A percentile compares a stretch with the other conserved stretches of the same genome.
phyloP scores from a whole-genome alignment of 2,113 vertebrate species.

The Pedetes capensis region DNA sequence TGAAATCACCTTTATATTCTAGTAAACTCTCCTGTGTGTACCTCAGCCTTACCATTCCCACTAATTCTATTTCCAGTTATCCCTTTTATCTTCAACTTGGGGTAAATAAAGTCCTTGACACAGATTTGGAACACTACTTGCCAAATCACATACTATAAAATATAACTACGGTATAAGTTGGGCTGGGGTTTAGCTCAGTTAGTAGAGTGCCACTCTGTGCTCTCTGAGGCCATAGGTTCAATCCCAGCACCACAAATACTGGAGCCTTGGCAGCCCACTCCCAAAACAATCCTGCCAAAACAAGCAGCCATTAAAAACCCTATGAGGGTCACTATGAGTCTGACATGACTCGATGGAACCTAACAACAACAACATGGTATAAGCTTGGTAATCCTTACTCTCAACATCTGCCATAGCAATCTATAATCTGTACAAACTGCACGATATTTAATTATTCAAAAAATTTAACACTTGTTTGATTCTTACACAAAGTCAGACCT shows the following conservation, averaged over 20 bases:
- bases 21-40: not conserved
- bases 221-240: too few species aligned
- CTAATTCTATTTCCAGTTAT: not conserved
- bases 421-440: not conserved
- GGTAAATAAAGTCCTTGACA: not conserved
- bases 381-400: not conserved
- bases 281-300: too few species aligned
- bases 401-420: not conserved
- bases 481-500: not conserved
- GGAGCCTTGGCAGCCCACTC: too few species aligned
- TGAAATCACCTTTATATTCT: not conserved
- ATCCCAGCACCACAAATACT: too few species aligned
- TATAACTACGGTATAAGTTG: not conserved
- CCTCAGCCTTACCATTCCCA: not conserved
- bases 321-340: too few species aligned
- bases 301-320: too few species aligned
- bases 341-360: too few species aligned
- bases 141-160: not conserved
- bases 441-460: not conserved
- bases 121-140: not conserved
- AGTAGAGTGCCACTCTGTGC: too few species aligned
- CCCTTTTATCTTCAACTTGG: not conserved
- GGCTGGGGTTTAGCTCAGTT: too few species aligned
- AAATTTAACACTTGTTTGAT: not conserved
- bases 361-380: too few species aligned